Percentiles rank a stretch among this genome's conserved stretches.
These are phyloP conservation scores for Melanaphis sacchari DNA, from an alignment of 1,140 invertebrate species.

Conservation along the genomic window DNA sequence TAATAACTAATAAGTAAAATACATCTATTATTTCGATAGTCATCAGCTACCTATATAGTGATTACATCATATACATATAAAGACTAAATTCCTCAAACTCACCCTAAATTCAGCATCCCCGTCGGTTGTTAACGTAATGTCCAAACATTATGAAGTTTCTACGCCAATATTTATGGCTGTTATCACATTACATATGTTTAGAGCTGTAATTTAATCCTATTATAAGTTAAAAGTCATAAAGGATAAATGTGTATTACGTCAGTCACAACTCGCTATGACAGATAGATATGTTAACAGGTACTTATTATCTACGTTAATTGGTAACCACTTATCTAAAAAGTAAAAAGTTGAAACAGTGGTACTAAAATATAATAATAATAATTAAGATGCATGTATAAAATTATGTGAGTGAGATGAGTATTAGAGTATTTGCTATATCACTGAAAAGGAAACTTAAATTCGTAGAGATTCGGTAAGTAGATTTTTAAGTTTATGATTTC, in stretches of 20 bases:
- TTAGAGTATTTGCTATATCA: too few species aligned
- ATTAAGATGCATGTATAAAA: too few species aligned
- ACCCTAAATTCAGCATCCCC: constrained; percentile 37
- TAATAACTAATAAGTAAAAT: constrained; percentile 15
- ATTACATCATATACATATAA: background rate
- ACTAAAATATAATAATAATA: too few species aligned
- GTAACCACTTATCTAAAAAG: background rate
- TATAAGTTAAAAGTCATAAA: constrained; percentile 17
- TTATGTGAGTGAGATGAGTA: too few species aligned
- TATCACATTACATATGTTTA: constrained; percentile 21
- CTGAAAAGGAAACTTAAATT: too few species aligned
- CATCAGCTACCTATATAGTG: background rate
- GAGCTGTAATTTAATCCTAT: constrained; percentile 39
- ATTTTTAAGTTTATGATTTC: too few species aligned
- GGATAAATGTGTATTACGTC: background rate
- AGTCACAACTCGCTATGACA: background rate
- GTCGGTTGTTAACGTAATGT: constrained; percentile 35
- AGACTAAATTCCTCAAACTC: constrained; percentile 30
- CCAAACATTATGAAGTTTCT: constrained; percentile 33
- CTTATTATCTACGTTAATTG: background rate
- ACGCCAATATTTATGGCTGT: constrained; percentile 44
- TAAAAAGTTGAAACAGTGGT: background rate
- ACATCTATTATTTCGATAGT: constrained; percentile 5
- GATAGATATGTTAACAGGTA: background rate
- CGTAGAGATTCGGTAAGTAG: too few species aligned